Conservation (phyloP, 2,797 vertebrate species). For the Diceros bicornis region DNA sequence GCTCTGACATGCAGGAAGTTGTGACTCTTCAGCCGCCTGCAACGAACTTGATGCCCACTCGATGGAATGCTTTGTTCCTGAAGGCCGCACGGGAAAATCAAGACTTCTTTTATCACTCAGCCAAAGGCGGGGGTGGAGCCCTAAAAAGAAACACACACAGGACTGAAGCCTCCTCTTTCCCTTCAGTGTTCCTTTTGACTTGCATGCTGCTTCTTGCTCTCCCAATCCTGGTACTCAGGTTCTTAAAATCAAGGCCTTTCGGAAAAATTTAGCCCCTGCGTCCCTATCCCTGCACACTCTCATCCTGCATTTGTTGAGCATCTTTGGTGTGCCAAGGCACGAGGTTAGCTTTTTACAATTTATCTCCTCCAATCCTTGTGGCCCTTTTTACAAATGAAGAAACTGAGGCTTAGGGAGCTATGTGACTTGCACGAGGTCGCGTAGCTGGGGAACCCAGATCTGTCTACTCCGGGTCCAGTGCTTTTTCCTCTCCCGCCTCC, state of each 20-base stretch:
- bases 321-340: not conserved
- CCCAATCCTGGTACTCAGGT: not conserved
- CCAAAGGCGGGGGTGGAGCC: not conserved
- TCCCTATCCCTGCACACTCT: too few species aligned
- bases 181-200: not conserved
- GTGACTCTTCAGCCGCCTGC: conserved; percentile 5
- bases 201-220: not conserved
- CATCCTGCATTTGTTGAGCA: not conserved
- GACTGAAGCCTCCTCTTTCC: not conserved
- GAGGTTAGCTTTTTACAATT: not conserved
- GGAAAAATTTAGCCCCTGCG: not conserved
- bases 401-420: not conserved
- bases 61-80: conserved; percentile 66
- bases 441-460: not conserved
- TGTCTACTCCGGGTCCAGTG: not conserved
- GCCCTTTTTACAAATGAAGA: not conserved
- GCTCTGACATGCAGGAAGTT: conserved; percentile 69
- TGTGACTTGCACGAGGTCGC: not conserved
- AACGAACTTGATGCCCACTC: conserved; percentile 48
- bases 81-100: not conserved
- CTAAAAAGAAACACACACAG: not conserved
- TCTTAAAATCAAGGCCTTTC: conserved; percentile 8
- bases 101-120: conserved; percentile 51
- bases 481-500: not conserved
- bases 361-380: not conserved